Percentiles rank a stretch among this genome's conserved stretches.
Conservation (phyloP, 2,888 invertebrate genomes). For the Shargacucullia verbasci region DNA sequence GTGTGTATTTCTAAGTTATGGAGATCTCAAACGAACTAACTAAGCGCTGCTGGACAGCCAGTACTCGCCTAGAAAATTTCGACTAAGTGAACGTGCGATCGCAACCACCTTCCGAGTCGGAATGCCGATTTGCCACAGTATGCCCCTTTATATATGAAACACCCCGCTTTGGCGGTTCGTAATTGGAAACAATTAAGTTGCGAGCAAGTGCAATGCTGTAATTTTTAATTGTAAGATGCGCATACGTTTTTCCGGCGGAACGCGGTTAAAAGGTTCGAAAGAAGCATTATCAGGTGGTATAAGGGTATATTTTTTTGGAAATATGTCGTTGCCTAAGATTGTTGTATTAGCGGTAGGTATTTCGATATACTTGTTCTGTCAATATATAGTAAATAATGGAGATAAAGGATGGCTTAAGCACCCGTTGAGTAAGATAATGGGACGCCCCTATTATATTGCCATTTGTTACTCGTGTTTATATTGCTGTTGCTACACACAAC, state of each 20-base stretch:
- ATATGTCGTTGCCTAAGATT: slow-evolving; percentile 13
- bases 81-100: slow-evolving; percentile 84
- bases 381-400: slow-evolving; percentile 61
- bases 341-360: slow-evolving; percentile 6
- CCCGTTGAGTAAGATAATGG: slow-evolving; percentile 64
- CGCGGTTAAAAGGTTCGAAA: slow-evolving; percentile 28
- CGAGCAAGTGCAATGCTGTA: slow-evolving; percentile 83
- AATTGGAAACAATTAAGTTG: slow-evolving; percentile 87
- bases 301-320: slow-evolving; percentile 13
- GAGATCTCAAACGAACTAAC: slow-evolving; percentile 89
- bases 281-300: slow-evolving; percentile 2
- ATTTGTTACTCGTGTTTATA: slow-evolving; percentile 63
- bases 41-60: slow-evolving; percentile 84
- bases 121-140: slow-evolving; percentile 78
- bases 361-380: slow-evolving; percentile 53
- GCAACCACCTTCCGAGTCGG: slow-evolving; percentile 80
- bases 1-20: slow-evolving; percentile 75
- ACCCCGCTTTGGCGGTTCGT: slow-evolving; percentile 80
- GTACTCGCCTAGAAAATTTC: slow-evolving; percentile 88
- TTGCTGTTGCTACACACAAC: slow-evolving; percentile 57
- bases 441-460: slow-evolving; percentile 61
- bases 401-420: slow-evolving; percentile 62
- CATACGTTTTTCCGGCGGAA: slow-evolving; percentile 71
- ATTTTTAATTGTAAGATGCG: slow-evolving; percentile 83
- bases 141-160: slow-evolving; percentile 84